Conservation (phyloP, 2,113 vertebrate species). For the Clupea harengus region DNA sequence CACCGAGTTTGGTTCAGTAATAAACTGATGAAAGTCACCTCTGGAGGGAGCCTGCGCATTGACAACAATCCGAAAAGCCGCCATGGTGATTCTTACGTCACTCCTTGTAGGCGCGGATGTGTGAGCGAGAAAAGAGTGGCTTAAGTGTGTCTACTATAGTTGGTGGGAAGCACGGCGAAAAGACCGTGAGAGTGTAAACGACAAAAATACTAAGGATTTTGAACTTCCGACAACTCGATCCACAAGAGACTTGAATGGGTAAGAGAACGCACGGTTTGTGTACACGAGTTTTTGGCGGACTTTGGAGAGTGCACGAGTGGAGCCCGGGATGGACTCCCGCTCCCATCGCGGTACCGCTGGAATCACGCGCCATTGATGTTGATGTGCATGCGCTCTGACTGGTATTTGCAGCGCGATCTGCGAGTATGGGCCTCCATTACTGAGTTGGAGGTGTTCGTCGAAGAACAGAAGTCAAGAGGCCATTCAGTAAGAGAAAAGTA, state of each 20-base stretch:
- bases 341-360: conserved; percentile 48
- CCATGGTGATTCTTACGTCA: conserved; percentile 64
- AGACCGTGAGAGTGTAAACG: not conserved
- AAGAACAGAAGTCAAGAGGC: conserved; percentile 28
- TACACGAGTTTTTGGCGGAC: not conserved
- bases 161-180: conserved; percentile 20
- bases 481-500: not conserved
- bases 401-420: conserved; percentile 36
- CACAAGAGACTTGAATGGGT: not conserved
- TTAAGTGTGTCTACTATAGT: conserved; percentile 35
- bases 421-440: conserved; percentile 68
- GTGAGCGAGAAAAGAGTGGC: conserved; percentile 41
- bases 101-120: conserved; percentile 49
- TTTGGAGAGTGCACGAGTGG: not conserved
- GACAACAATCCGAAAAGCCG: conserved; percentile 47
- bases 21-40: conserved; percentile 11
- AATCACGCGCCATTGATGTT: conserved; percentile 58
- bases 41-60: conserved; percentile 55
- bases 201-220: not conserved
- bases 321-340: not conserved
- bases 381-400: no score
- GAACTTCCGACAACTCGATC: no score
- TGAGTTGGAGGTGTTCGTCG: conserved; percentile 59
- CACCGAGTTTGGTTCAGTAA: no score
- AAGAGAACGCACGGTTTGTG: not conserved